phyloP scores from a whole-genome alignment of 2,888 invertebrate species.

The Pardosa pseudoannulata region DNA sequence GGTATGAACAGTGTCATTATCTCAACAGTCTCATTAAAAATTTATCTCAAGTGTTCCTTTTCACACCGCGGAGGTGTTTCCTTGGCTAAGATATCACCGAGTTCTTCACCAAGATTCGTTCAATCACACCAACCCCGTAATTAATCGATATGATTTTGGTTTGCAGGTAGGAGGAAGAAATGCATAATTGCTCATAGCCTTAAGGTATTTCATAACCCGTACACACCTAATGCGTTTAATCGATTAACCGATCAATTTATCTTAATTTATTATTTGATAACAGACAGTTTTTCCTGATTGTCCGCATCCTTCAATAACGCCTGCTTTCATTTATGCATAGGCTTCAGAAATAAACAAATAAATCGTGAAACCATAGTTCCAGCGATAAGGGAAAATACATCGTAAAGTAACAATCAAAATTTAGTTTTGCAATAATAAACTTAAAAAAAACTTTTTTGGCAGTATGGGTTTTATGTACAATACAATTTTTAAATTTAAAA shows the following conservation, averaged over 20 bases:
- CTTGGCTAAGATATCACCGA: neutral
- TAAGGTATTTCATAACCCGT: neutral
- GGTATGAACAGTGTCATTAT: neutral
- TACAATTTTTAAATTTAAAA: no score
- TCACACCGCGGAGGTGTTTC: constrained; percentile 13
- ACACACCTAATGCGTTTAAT: neutral
- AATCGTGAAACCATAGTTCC: no score
- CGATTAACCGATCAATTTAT: neutral
- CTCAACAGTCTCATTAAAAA: neutral
- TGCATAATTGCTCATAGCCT: neutral
- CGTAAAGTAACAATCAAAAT: no score
- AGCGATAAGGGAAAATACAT: no score
- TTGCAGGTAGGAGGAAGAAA: neutral
- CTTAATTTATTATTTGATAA: neutral
- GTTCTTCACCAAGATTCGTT: neutral
- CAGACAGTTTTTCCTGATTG: neutral
- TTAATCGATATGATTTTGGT: neutral
- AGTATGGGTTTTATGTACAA: no score
- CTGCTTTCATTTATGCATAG: no score
- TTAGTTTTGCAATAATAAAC: no score
- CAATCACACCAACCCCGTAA: neutral
- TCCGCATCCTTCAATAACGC: neutral
- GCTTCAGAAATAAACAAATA: no score
- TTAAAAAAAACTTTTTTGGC: no score
- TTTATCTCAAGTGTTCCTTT: neutral